phyloP scores from a whole-genome alignment of 2,888 invertebrate genomes.

The Tridacna gigas region DNA sequence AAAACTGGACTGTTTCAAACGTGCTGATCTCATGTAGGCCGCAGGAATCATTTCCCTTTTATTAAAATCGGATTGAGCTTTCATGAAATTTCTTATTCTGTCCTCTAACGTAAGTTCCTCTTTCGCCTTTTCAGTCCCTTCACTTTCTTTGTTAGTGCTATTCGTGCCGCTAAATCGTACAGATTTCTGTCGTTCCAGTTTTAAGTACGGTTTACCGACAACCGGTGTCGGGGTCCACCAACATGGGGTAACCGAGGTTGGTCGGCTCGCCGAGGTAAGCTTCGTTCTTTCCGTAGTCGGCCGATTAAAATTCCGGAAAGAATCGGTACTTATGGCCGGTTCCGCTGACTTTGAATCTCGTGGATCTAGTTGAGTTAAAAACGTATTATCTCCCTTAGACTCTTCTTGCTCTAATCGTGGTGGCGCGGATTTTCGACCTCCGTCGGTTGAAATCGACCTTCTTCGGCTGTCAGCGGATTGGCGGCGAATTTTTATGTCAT shows the following conservation, averaged over 20 bases:
- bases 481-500: slow-evolving; percentile 56
- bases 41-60: slow-evolving; percentile 25
- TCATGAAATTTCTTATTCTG: slow-evolving; percentile 57
- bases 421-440: slow-evolving; percentile 45
- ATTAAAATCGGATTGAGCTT: slow-evolving; percentile 63
- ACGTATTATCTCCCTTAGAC: slow-evolving; percentile 20
- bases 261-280: slow-evolving; percentile 1
- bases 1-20: not conserved
- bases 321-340: slow-evolving; percentile 10
- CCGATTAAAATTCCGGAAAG: not conserved
- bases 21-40: not conserved
- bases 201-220: slow-evolving; percentile 41
- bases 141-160: not conserved
- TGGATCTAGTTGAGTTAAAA: slow-evolving; percentile 44
- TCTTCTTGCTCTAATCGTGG: slow-evolving; percentile 36
- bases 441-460: slow-evolving; percentile 6
- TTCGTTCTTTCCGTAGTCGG: slow-evolving; percentile 2
- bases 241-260: slow-evolving; percentile 18
- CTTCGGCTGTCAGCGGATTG: slow-evolving; percentile 37
- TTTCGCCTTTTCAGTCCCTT: not conserved
- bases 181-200: slow-evolving; percentile 53
- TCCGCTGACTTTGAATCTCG: slow-evolving; percentile 51
- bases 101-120: slow-evolving; percentile 44
- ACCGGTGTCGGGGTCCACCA: slow-evolving; percentile 29
- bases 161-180: slow-evolving; percentile 59